These are phyloP conservation scores for Ericerus pela DNA, from an alignment of 1,140 invertebrate species.

Conservation along the genomic window DNA sequence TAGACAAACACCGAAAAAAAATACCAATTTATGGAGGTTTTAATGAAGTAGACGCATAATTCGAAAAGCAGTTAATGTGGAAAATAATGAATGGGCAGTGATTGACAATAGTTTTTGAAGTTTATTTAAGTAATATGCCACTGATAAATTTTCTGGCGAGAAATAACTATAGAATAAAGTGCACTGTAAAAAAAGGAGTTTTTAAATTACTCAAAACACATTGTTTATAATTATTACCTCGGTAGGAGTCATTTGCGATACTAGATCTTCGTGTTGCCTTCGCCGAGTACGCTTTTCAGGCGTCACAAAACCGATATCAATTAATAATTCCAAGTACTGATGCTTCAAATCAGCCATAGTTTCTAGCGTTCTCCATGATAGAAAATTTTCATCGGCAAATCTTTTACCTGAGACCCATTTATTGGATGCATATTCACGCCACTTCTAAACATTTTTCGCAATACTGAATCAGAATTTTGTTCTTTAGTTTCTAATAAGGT, in stretches of 20 bases:
- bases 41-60: too few species aligned
- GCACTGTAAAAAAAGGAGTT: too few species aligned
- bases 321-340: conserved; percentile 64
- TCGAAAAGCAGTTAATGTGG: too few species aligned
- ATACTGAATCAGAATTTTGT: neutral
- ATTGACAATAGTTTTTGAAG: too few species aligned
- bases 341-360: conserved; percentile 65
- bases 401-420: conserved; percentile 42
- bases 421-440: conserved; percentile 42
- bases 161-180: too few species aligned
- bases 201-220: too few species aligned
- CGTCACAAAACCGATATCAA: conserved; percentile 63
- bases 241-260: conserved; percentile 47
- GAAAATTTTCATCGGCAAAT: conserved; percentile 56
- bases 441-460: conserved; percentile 41
- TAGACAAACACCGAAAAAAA: too few species aligned
- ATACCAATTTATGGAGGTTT: too few species aligned
- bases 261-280: conserved; percentile 42
- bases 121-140: too few species aligned
- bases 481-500: too few species aligned
- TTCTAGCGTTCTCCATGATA: conserved; percentile 53
- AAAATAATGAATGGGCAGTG: too few species aligned
- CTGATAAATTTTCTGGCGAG: too few species aligned
- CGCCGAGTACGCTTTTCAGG: conserved; percentile 37
- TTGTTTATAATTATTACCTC: conserved; percentile 36